Evolutionary conservation across 2,888 invertebrate genomes (phyloP), one percentile per base, ranked within the genome.

Genomic region (Odontocolon sp.): DNA sequence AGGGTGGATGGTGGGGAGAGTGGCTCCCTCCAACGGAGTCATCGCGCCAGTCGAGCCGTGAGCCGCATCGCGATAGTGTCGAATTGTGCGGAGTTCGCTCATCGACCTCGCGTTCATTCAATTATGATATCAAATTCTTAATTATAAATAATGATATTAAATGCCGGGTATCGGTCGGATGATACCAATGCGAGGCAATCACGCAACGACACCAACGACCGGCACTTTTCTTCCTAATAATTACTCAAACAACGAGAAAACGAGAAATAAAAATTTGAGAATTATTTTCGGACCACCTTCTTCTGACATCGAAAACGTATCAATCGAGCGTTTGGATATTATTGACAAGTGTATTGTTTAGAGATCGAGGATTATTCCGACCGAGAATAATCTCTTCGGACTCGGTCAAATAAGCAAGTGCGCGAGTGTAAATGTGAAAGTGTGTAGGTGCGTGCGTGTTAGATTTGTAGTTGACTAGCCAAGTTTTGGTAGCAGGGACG

Each of bases 11-110:
- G 81, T 63, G 73, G 82, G 81, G 77, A 74, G 85, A 80, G 83
- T 82, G 83, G 86, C 86, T 87, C 86, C 86, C 86, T 87, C 87
- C 85, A 79, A 84, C 83, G 83, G 77, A 69, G 78, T 78, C 71
- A 83, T 82, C 79, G 81, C 77, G 82, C 84, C 87, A 89, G 89
- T 89, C 84, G 86, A 85, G 86, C 87, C 87, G 87, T 84, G 87
- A 83, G 87, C 86, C 85, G 89, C 88, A 84, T 87, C 85, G 86
- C 83, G 87, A 84, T 86, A 81, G 83, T 83, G 81, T 84, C 81
- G 83, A 57, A 38, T 69, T 54, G 38, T 33, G 52, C 47, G 40
- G 71, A 40, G 70, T 54, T 4, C 50, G 33, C n/a, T 42, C 26
- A 21, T 45, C 63, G 67, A 42, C 63, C 23, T 54, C 63, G 64